Percentiles rank a stretch among this genome's conserved stretches.
Conservation (phyloP, 2,888 invertebrate species). For the Epinotia ramella region DNA sequence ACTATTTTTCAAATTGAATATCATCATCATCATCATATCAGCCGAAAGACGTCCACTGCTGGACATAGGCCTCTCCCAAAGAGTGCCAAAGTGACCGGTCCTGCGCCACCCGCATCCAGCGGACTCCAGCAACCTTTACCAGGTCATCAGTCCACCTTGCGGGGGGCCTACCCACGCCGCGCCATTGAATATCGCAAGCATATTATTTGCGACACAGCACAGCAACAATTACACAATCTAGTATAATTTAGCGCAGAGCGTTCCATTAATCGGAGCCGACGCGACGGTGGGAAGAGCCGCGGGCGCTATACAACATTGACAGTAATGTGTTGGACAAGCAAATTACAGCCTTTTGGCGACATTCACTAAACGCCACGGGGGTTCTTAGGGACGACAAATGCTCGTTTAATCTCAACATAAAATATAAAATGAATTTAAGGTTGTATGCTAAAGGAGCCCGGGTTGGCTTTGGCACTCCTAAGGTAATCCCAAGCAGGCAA, state of each 20-base stretch:
- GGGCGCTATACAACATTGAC: not conserved
- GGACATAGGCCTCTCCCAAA: too few species aligned
- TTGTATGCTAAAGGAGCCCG: too few species aligned
- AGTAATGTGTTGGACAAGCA: slow-evolving; percentile 17
- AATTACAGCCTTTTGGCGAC: slow-evolving; percentile 12
- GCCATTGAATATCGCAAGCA: not conserved
- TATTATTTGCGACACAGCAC: not conserved
- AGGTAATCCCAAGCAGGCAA: too few species aligned
- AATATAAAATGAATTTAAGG: too few species aligned
- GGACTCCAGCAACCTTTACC: too few species aligned
- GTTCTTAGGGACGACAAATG: not conserved
- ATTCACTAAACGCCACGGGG: not conserved
- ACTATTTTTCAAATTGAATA: not conserved
- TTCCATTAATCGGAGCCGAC: not conserved
- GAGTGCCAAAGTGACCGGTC: too few species aligned
- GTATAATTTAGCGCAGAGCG: not conserved
- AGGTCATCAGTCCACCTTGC: too few species aligned
- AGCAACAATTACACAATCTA: slow-evolving; percentile 3
- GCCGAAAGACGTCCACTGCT: too few species aligned
- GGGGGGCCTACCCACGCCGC: too few species aligned
- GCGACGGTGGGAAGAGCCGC: slow-evolving; percentile 7
- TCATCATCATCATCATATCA: too few species aligned
- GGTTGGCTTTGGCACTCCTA: too few species aligned
- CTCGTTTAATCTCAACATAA: not conserved
- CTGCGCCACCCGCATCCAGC: too few species aligned